Evolutionary conservation across 2,797 vertebrate genomes (phyloP).

Genomic region (Aratinga solstitialis): DNA sequence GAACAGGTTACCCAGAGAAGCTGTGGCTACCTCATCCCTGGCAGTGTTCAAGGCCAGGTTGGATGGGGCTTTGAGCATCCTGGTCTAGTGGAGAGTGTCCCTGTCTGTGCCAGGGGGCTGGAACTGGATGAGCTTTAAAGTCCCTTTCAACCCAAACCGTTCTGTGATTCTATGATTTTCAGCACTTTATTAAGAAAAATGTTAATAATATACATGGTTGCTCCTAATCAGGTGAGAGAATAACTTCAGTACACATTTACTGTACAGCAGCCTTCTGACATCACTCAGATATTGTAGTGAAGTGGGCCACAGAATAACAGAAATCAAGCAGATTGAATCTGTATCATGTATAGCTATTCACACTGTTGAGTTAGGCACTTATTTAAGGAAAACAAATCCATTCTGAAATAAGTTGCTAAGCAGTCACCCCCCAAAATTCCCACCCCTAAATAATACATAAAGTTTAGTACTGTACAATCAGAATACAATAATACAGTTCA

Average conservation of each 20-base stretch:
- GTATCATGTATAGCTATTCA: background rate
- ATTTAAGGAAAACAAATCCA: background rate
- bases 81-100: background rate
- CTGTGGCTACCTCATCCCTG: background rate
- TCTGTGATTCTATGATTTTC: background rate
- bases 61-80: background rate
- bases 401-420: slow-evolving; percentile 16
- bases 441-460: background rate
- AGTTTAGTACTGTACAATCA: background rate
- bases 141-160: background rate
- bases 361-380: background rate
- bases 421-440: background rate
- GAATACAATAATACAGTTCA: background rate
- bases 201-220: background rate
- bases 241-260: background rate
- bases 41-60: background rate
- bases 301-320: background rate
- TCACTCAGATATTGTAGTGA: background rate
- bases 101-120: background rate
- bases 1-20: background rate
- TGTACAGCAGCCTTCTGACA: background rate
- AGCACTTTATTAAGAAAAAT: background rate
- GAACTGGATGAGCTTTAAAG: background rate
- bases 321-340: background rate
- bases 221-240: background rate